Conservation (phyloP, 2,888 invertebrate genomes). For the Melangyna quadrimaculata region DNA sequence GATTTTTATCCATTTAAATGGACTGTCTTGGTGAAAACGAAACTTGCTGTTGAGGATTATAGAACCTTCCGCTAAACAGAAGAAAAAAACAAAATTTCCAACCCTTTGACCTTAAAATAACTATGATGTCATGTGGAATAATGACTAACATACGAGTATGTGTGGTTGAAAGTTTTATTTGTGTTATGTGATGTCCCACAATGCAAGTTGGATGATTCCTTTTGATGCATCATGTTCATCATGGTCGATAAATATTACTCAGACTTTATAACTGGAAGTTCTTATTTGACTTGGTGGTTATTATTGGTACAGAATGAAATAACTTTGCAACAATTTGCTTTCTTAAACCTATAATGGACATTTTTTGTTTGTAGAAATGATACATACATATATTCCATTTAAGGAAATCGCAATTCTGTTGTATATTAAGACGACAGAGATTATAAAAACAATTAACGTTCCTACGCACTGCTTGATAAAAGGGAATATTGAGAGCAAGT, state of each 20-base stretch:
- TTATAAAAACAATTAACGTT: neutral
- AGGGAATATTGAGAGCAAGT: neutral
- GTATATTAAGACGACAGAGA: neutral
- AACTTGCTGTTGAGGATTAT: too few species aligned
- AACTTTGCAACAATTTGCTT: neutral
- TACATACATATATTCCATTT: neutral
- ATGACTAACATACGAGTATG: neutral
- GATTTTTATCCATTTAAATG: neutral
- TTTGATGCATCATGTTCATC: neutral
- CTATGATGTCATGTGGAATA: neutral
- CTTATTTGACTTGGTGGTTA: neutral
- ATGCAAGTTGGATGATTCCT: neutral
- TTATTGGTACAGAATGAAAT: neutral
- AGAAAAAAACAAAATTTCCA: too few species aligned
- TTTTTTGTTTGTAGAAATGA: neutral
- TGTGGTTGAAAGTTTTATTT: neutral
- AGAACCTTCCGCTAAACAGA: neutral
- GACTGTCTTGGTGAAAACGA: neutral
- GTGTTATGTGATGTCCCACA: neutral
- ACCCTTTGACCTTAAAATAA: neutral
- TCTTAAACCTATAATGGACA: neutral
- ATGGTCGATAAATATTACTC: neutral
- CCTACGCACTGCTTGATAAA: neutral
- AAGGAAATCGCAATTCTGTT: neutral
- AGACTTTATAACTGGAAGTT: neutral